A percentile compares a stretch with the other conserved stretches of the same genome.
Evolutionary conservation across 2,888 invertebrate genomes (phyloP).

Genomic region (Pseudococcus viburni): DNA sequence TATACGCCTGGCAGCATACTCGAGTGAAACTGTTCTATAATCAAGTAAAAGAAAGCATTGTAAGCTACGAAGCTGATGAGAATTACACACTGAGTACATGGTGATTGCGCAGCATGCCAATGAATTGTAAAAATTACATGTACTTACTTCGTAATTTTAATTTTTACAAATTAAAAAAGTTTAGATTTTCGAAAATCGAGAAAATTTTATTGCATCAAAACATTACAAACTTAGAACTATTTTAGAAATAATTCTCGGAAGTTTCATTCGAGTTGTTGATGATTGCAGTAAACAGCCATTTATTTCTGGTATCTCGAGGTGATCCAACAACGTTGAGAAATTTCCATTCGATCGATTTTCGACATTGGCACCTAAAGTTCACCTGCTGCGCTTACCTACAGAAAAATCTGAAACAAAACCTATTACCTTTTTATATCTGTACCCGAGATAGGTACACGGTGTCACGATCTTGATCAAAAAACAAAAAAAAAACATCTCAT

Average conservation of each 20-base stretch:
- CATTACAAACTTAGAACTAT: background rate
- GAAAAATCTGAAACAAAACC: background rate
- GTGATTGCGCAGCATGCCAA: background rate
- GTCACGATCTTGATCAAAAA: background rate
- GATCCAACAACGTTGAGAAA: background rate
- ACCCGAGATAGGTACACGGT: background rate
- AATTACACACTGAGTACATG: background rate
- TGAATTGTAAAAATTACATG: background rate
- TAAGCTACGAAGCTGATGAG: conserved; percentile 13
- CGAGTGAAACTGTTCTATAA: background rate
- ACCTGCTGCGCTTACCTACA: background rate
- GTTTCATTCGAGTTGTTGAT: background rate
- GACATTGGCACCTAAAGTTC: background rate
- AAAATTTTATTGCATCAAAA: background rate
- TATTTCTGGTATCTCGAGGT: background rate
- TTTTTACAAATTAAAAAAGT: background rate
- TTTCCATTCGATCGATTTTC: background rate
- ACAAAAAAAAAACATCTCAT: background rate
- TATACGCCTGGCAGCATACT: background rate
- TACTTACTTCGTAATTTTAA: background rate
- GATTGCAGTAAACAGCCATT: background rate
- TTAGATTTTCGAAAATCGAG: background rate
- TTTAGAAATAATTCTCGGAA: background rate
- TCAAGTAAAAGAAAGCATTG: background rate
- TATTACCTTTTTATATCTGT: too few relatives aligned